Evolutionary conservation across 2,888 invertebrate species (phyloP).

Genomic region (Gandaritis pyraliata): DNA sequence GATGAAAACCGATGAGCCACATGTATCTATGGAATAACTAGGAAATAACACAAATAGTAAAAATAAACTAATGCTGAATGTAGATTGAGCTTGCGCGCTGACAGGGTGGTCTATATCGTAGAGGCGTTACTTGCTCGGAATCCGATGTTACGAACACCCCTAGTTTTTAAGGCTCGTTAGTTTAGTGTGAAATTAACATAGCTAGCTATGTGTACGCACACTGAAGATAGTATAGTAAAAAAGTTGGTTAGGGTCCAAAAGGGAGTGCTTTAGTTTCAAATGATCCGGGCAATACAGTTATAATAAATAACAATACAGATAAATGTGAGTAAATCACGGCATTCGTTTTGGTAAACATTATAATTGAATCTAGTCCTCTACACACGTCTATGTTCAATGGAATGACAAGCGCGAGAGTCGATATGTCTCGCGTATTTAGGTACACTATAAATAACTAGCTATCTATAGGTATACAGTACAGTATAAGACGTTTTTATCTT

Average conservation of each 20-base stretch:
- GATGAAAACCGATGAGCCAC: slow-evolving; percentile 34
- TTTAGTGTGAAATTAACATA: no score
- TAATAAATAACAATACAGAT: no score
- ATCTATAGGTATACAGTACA: slow-evolving; percentile 4
- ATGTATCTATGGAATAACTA: slow-evolving; percentile 34
- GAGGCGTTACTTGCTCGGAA: slow-evolving; percentile 12
- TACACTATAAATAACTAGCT: slow-evolving; percentile 34
- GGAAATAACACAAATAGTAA: slow-evolving; percentile 37
- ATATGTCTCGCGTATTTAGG: slow-evolving; percentile 38
- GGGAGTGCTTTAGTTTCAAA: no score
- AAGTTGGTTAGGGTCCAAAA: no score
- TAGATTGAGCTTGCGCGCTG: slow-evolving; percentile 31
- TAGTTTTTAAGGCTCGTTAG: no score
- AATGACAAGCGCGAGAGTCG: slow-evolving; percentile 30
- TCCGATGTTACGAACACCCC: neutral
- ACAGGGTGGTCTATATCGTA: slow-evolving; percentile 37
- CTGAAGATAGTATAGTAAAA: no score
- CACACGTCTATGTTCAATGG: slow-evolving; percentile 29
- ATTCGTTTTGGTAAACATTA: neutral
- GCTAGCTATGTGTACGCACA: no score
- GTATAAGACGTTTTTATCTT: slow-evolving; percentile 22
- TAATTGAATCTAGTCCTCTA: neutral
- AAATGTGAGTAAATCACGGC: no score
- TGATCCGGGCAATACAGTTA: no score
- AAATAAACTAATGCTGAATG: slow-evolving; percentile 34